phyloP scores from a whole-genome alignment of 2,797 vertebrate genomes.

The Pseudotriccus pelzelni region DNA sequence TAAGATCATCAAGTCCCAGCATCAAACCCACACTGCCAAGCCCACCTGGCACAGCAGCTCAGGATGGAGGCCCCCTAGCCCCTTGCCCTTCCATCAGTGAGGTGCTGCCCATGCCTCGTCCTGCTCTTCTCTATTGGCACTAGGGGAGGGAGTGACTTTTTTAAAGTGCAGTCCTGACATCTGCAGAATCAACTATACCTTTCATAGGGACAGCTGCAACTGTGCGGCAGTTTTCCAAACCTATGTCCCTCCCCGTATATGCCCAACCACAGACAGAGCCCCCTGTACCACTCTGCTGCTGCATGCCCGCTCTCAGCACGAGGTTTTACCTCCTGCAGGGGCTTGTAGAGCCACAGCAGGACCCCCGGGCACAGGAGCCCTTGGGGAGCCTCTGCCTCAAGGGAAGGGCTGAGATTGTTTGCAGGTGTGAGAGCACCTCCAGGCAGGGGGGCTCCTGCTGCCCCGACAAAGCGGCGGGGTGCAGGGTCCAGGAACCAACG shows the following conservation, averaged over 20 bases:
- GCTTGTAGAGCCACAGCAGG: rapidly evolving
- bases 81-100: rapidly evolving
- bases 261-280: rapidly evolving
- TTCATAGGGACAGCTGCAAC: rapidly evolving
- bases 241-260: rapidly evolving
- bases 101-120: neutral
- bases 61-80: neutral
- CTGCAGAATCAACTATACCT: rapidly evolving
- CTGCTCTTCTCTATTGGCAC: rapidly evolving
- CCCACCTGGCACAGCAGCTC: neutral
- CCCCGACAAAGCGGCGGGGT: neutral
- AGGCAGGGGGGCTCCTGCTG: neutral
- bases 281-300: rapidly evolving
- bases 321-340: rapidly evolving
- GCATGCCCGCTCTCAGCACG: rapidly evolving
- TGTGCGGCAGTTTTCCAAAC: neutral
- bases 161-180: rapidly evolving
- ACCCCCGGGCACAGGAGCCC: rapidly evolving
- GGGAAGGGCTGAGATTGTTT: neutral
- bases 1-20: neutral
- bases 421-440: neutral
- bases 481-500: neutral
- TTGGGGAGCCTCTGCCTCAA: rapidly evolving
- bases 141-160: rapidly evolving
- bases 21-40: neutral